phyloP scores from a whole-genome alignment of 2,888 invertebrate species.

The Lepidocyrtoides sp. region DNA sequence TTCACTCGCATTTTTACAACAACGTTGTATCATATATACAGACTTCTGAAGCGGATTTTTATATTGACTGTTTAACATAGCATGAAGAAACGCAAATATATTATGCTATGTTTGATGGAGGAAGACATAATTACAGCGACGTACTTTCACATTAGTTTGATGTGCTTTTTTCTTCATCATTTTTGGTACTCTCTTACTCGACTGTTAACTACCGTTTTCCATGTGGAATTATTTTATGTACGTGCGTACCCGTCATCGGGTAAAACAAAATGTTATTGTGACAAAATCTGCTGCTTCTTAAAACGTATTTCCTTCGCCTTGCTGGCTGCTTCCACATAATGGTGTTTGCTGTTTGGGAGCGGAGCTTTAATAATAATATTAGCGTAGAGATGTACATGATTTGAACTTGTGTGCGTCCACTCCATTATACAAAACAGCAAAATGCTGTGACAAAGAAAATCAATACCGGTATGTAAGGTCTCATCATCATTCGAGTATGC shows the following conservation, averaged over 20 bases:
- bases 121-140: not conserved
- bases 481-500: slow-evolving; percentile 31
- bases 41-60: not conserved
- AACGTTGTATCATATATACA: too few relatives aligned
- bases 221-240: too few relatives aligned
- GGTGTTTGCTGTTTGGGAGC: too few relatives aligned
- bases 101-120: not conserved
- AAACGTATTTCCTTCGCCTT: too few relatives aligned
- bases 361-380: too few relatives aligned
- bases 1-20: too few relatives aligned
- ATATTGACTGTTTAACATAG: not conserved
- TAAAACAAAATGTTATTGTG: too few relatives aligned
- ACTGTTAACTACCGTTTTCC: not conserved
- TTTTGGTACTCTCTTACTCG: too few relatives aligned
- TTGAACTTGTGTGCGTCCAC: not conserved
- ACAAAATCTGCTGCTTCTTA: too few relatives aligned
- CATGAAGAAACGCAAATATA: not conserved
- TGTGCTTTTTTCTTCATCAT: not conserved
- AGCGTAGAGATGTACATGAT: too few relatives aligned
- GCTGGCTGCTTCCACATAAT: too few relatives aligned
- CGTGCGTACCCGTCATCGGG: too few relatives aligned
- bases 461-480: slow-evolving; percentile 48
- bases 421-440: not conserved
- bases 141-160: not conserved
- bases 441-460: slow-evolving; percentile 46